phyloP scores from a whole-genome alignment of 2,888 invertebrate genomes.

The Calameuta pallipes region DNA sequence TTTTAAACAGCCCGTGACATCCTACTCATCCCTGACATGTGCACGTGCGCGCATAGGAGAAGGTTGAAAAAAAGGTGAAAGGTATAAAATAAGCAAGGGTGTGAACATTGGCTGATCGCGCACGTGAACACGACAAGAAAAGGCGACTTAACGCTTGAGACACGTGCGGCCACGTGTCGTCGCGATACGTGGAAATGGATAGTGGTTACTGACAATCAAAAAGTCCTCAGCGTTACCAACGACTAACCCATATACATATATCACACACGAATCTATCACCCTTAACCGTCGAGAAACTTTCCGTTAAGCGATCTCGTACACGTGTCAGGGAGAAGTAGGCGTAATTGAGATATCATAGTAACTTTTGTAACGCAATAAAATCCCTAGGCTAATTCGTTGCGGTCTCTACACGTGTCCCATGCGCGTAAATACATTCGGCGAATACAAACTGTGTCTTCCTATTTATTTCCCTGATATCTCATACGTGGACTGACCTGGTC shows the following conservation, averaged over 20 bases:
- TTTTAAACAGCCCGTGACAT: conserved; percentile 32
- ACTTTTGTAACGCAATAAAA: conserved; percentile 35
- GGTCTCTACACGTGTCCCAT: neutral
- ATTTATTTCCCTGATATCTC: neutral
- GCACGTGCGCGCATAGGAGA: conserved; percentile 7
- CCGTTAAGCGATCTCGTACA: neutral
- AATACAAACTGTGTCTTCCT: neutral
- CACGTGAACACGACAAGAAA: conserved; percentile 13
- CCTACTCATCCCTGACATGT: neutral
- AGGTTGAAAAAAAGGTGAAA: neutral
- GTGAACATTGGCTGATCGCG: neutral
- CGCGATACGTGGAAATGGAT: conserved; percentile 22
- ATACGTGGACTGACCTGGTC: neutral
- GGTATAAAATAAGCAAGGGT: neutral
- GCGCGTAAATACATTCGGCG: neutral
- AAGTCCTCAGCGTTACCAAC: neutral
- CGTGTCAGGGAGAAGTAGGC: conserved; percentile 21
- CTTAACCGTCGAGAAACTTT: neutral
- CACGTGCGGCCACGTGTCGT: conserved; percentile 41
- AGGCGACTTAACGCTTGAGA: conserved; percentile 29
- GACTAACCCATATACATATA: neutral
- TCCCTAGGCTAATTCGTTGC: conserved; percentile 22
- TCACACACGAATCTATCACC: neutral
- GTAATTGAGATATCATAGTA: conserved; percentile 62
- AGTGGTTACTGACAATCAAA: neutral